A percentile compares a stretch with the other conserved stretches of the same genome.
phyloP scores from a whole-genome alignment of 1,140 invertebrate genomes.

The Heliothis subflexa region DNA sequence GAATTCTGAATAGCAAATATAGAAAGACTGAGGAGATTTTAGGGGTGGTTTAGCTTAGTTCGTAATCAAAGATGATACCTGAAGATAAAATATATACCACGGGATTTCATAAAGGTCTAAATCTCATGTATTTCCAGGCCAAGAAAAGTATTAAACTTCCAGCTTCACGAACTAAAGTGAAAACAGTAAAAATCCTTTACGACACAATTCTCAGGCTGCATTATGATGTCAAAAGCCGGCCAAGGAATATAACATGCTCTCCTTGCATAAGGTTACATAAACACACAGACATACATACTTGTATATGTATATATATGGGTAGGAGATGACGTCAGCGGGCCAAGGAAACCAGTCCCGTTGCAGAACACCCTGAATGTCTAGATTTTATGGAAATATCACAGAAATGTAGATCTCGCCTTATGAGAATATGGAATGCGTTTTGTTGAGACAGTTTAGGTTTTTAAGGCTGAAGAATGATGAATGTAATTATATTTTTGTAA shows the following conservation, averaged over 20 bases:
- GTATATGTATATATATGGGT: neutral
- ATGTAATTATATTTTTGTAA: no score
- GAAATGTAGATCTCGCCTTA: constrained; percentile 4
- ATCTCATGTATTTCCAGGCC: no score
- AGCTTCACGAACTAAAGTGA: neutral
- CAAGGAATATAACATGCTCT: constrained; percentile 35
- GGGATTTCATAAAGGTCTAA: no score
- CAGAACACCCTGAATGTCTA: constrained; percentile 15
- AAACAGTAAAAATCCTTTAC: neutral
- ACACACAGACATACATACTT: neutral
- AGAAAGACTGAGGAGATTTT: no score
- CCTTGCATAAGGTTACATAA: constrained; percentile 42
- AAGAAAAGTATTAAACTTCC: no score
- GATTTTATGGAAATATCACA: constrained; percentile 18
- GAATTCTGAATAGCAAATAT: no score
- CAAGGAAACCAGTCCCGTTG: constrained; percentile 43
- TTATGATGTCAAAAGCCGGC: neutral
- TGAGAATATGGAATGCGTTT: neutral
- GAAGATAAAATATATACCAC: no score
- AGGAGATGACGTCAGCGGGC: constrained; percentile 49
- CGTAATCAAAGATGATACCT: no score
- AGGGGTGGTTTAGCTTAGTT: no score
- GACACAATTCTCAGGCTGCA: neutral
- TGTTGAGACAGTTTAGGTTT: no score
- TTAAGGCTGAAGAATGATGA: no score